Evolutionary conservation across 2,113 vertebrate species (phyloP), one percentile per base, ranked within the genome.

Genomic region (Perca fluviatilis): DNA sequence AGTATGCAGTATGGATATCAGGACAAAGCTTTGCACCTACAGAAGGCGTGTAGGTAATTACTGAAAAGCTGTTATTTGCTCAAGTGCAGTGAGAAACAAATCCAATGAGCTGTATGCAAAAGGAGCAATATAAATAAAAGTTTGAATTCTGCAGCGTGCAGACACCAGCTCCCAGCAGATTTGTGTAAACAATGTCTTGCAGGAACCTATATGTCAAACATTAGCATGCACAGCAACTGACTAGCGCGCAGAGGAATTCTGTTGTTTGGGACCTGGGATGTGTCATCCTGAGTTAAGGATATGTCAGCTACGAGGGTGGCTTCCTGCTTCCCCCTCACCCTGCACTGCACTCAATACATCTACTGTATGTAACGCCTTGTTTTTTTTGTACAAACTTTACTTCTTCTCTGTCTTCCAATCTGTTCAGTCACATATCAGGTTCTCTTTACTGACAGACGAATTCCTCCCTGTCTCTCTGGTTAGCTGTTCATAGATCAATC

Each of bases 161-260:
- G 74, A 61, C 60, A 47, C n/a, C 61, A 51, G 81, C 46, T 74
- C 56, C 84, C 64, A 51, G 0, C 61, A 64, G 72, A 27, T 58
- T 74, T 74, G 30, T 86, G 80, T 88, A 82, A 90, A 91, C 87
- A 88, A 30, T 18, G 19, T 60, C 50, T 66, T 73, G 23, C 74
- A 86, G 88, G 61, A 85, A 80, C 54, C 65, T 30, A 67, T 63
- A 75, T 87, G 88, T 89, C 88, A 91, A 85, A 91, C 89, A 87
- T 83, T 74, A 85, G 61, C 90, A 74, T 73, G 57, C 61, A 47
- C 50, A 77, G 23, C 67, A 36, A 36, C 68, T 60, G 83, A 79
- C 53, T 61, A 33, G 53, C 14, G 4, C 58, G 12, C 53, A 6
- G 18, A 84, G 77, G 83, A 88, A 78, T 85, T 27, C 80, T 83